Percentiles rank a stretch among this genome's conserved stretches.
These are phyloP conservation scores for Coelopa pilipes DNA, from an alignment of 2,888 invertebrate species.

Conservation along the genomic window DNA sequence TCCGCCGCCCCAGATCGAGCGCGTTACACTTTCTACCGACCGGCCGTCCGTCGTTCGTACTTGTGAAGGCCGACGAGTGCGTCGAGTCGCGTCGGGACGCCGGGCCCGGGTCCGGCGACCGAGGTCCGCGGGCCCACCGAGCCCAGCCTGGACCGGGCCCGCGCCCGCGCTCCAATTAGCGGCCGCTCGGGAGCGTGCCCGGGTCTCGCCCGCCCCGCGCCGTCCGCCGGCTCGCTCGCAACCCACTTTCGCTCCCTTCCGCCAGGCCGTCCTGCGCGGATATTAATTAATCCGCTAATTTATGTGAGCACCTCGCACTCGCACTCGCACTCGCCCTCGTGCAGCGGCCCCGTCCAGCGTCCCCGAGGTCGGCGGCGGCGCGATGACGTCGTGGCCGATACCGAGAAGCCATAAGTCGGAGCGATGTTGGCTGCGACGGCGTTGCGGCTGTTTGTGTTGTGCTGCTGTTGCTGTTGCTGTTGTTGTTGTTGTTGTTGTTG, in stretches of 20 bases:
- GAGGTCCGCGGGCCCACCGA: too few species aligned
- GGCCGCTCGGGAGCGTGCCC: too few species aligned
- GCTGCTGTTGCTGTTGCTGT: background rate
- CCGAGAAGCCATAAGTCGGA: conserved; percentile 26
- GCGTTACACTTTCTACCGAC: conserved; percentile 22
- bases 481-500: background rate
- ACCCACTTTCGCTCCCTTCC: background rate
- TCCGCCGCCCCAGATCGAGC: background rate
- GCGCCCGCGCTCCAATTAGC: too few species aligned
- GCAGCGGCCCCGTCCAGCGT: too few species aligned
- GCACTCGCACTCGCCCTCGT: too few species aligned
- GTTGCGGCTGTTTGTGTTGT: background rate
- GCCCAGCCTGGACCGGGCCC: too few species aligned
- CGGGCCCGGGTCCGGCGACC: too few species aligned
- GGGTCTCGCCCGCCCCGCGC: background rate
- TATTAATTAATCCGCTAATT: conserved; percentile 50
- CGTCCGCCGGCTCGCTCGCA: background rate
- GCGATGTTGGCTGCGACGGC: conserved; percentile 7
- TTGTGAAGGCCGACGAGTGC: conserved; percentile 41
- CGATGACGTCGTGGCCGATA: conserved; percentile 15
- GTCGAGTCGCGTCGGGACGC: too few species aligned
- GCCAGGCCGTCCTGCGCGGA: background rate
- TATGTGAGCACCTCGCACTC: conserved; percentile 43
- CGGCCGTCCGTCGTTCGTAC: conserved; percentile 20
- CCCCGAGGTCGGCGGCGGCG: background rate